phyloP scores from a whole-genome alignment of 23 tunicate genomes.

The Halocynthia roretzi region DNA sequence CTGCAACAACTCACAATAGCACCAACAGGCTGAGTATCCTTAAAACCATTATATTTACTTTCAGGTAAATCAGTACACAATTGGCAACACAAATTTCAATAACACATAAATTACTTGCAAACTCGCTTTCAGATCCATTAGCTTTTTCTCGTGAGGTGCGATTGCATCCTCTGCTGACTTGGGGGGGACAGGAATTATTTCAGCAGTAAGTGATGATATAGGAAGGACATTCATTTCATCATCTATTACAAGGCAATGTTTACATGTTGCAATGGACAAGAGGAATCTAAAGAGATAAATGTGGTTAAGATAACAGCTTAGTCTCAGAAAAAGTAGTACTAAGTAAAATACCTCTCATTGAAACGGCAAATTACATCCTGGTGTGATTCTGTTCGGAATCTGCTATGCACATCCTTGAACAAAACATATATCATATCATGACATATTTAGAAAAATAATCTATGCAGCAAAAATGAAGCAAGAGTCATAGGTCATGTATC shows the following conservation, averaged over 20 bases:
- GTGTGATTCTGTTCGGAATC: conserved; percentile 89
- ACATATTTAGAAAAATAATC: too few species aligned
- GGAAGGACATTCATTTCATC: conserved; percentile 73
- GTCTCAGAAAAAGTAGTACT: neutral
- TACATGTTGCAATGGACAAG: conserved; percentile 61
- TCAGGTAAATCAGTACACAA: neutral
- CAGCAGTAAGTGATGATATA: conserved; percentile 36
- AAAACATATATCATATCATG: neutral
- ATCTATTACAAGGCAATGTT: conserved; percentile 63
- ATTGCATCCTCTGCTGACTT: conserved; percentile 42
- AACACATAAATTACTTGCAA: conserved; percentile 35
- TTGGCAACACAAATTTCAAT: neutral
- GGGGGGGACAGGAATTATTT: conserved; percentile 57
- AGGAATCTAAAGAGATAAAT: conserved; percentile 41
- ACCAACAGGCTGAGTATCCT: conserved; percentile 90
- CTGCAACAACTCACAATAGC: conserved; percentile 72
- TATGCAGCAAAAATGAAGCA: too few species aligned
- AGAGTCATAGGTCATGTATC: too few species aligned
- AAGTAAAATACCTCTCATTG: conserved; percentile 58
- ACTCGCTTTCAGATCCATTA: conserved; percentile 60
- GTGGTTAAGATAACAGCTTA: neutral
- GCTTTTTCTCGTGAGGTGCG: conserved; percentile 47
- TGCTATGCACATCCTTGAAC: conserved; percentile 75
- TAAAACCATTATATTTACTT: neutral
- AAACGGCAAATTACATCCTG: conserved; percentile 73